A percentile compares a stretch with the other conserved stretches of the same genome.
Conservation (phyloP, 2,888 invertebrate genomes). For the Myopa tessellatipennis region DNA sequence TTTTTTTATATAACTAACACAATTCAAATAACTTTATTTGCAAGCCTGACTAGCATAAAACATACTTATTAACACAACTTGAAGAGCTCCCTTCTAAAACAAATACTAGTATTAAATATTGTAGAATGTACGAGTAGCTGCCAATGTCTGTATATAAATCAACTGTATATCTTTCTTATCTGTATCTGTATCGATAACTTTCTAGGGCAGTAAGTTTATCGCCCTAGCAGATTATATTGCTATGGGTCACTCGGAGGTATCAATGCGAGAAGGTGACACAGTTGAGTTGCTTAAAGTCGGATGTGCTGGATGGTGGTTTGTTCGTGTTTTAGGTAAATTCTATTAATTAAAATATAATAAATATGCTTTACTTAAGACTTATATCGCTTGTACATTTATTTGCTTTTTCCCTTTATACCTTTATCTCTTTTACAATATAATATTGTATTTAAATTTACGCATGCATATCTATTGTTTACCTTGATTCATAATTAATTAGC, state of each 20-base stretch:
- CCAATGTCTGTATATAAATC: background rate
- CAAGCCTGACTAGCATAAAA: background rate
- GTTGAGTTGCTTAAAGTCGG: constrained; percentile 92
- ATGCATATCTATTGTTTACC: too few species aligned
- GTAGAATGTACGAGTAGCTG: background rate
- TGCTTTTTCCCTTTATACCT: background rate
- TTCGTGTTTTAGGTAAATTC: constrained; percentile 79
- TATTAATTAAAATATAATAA: too few species aligned
- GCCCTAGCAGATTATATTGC: constrained; percentile 94
- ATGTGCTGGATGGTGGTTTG: constrained; percentile 97
- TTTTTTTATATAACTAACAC: background rate
- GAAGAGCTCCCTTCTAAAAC: background rate
- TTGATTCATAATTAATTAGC: background rate
- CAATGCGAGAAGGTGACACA: constrained; percentile 89
- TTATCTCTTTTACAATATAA: too few species aligned
- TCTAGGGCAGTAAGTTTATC: constrained; percentile 82
- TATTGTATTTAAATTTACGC: too few species aligned
- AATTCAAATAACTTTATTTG: background rate
- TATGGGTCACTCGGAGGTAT: constrained; percentile 90
- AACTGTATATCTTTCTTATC: too few species aligned
- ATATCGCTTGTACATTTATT: background rate
- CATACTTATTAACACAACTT: too few species aligned
- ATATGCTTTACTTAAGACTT: background rate
- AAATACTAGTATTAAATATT: background rate
- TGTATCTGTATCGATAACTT: constrained; percentile 7